Conservation (phyloP, 1,140 invertebrate species). For the Drosophila athabasca region DNA sequence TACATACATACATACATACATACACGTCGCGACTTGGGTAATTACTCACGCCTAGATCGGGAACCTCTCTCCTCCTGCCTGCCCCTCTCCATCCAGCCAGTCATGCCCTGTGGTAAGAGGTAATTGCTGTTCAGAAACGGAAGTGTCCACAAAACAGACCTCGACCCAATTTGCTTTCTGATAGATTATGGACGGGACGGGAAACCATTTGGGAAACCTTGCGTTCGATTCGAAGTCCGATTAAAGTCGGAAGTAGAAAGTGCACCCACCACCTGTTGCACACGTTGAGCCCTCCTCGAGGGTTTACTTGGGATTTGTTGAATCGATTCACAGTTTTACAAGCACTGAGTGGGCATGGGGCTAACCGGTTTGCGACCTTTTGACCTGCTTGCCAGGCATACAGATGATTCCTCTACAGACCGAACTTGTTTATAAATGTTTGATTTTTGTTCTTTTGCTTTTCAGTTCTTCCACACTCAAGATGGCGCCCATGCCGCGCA, state of each 20-base stretch:
- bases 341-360: neutral
- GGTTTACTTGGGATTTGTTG: neutral
- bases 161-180: constrained; percentile 53
- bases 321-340: constrained; percentile 1
- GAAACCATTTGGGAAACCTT: constrained; percentile 28
- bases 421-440: constrained; percentile 13
- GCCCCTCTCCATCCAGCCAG: constrained; percentile 1
- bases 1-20: neutral
- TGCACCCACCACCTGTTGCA: constrained; percentile 23
- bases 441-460: constrained; percentile 9
- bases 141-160: constrained; percentile 60
- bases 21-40: constrained; percentile 9
- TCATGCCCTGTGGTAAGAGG: constrained; percentile 38
- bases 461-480: constrained; percentile 26
- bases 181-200: constrained; percentile 37
- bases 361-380: constrained; percentile 51
- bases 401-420: neutral
- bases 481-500: constrained; percentile 81
- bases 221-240: neutral
- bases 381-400: constrained; percentile 49
- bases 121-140: constrained; percentile 37
- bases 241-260: constrained; percentile 12
- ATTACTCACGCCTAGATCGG: constrained; percentile 54
- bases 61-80: constrained; percentile 6
- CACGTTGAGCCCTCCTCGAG: neutral